Percentiles rank a stretch among this genome's conserved stretches.
Conservation (phyloP, 2,888 invertebrate species). For the Dasysyrphus tricinctus region DNA sequence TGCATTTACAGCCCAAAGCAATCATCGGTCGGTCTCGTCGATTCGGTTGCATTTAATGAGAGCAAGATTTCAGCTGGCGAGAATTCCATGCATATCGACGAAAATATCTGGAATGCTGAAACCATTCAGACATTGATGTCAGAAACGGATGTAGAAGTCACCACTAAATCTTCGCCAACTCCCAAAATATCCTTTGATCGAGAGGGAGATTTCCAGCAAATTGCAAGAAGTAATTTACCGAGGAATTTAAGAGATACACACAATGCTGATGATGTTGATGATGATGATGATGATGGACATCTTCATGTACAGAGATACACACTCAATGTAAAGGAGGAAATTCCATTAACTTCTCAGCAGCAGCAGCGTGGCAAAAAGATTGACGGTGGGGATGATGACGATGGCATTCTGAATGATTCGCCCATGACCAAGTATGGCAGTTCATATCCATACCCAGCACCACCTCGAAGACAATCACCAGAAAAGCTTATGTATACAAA, state of each 20-base stretch:
- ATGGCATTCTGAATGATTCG: slow-evolving; percentile 63
- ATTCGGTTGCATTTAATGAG: slow-evolving; percentile 31
- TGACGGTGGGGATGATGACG: not conserved
- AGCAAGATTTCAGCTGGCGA: slow-evolving; percentile 4
- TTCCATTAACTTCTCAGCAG: slow-evolving; percentile 39
- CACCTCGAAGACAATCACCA: slow-evolving; percentile 80
- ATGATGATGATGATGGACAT: slow-evolving; percentile 23
- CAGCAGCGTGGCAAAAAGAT: slow-evolving; percentile 5
- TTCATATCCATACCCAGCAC: slow-evolving; percentile 74
- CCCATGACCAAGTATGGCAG: slow-evolving; percentile 67
- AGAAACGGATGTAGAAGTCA: slow-evolving; percentile 29
- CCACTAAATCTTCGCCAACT: slow-evolving; percentile 30
- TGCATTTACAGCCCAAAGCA: slow-evolving; percentile 77
- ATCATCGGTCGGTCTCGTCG: slow-evolving; percentile 74
- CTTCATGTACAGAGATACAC: slow-evolving; percentile 11
- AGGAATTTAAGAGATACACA: slow-evolving; percentile 14
- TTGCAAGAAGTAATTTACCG: slow-evolving; percentile 31
- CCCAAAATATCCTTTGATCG: slow-evolving; percentile 28
- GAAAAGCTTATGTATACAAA: slow-evolving; percentile 84
- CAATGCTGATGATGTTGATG: slow-evolving; percentile 40
- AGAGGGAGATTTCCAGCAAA: slow-evolving; percentile 27
- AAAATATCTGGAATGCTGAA: slow-evolving; percentile 28
- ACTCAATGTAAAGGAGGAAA: slow-evolving; percentile 37
- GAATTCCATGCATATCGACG: slow-evolving; percentile 8
- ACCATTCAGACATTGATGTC: slow-evolving; percentile 7